phyloP scores from a whole-genome alignment of 2,888 invertebrate genomes.

The Microchrysa polita region DNA sequence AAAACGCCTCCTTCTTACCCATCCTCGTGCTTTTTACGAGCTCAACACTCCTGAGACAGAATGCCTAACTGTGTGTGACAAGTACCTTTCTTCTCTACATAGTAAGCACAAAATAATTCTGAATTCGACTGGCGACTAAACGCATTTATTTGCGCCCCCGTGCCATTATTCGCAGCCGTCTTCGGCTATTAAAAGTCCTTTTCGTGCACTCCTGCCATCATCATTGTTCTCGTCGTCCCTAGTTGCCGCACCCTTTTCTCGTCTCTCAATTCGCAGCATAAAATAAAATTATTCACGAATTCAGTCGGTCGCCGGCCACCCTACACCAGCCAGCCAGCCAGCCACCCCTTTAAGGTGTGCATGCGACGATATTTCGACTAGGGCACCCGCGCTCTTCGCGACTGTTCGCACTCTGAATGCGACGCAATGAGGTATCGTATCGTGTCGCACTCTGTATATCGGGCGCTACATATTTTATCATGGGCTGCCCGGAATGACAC shows the following conservation, averaged over 20 bases:
- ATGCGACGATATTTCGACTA: neutral
- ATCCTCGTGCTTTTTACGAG: neutral
- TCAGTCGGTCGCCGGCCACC: no score
- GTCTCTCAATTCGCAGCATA: neutral
- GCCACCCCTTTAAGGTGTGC: neutral
- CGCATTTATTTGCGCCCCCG: slow-evolving; percentile 7
- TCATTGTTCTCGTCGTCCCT: neutral
- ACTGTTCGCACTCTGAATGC: neutral
- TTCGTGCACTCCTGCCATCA: neutral
- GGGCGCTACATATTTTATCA: slow-evolving; percentile 37
- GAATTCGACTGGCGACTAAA: slow-evolving; percentile 13
- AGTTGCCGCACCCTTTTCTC: neutral
- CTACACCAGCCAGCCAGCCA: no score
- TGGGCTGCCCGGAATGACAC: slow-evolving; percentile 48
- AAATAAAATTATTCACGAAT: neutral
- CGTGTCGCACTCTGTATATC: neutral
- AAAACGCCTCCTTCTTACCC: no score
- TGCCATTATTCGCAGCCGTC: slow-evolving; percentile 39
- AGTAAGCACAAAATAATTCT: slow-evolving; percentile 4
- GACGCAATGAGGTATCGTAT: neutral
- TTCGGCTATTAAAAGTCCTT: neutral
- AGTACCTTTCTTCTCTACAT: neutral
- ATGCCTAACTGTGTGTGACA: neutral
- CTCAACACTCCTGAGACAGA: neutral
- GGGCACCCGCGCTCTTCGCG: neutral